These are phyloP conservation scores for Caretta caretta DNA, from an alignment of 2,113 vertebrate genomes.

Conservation along the genomic window DNA sequence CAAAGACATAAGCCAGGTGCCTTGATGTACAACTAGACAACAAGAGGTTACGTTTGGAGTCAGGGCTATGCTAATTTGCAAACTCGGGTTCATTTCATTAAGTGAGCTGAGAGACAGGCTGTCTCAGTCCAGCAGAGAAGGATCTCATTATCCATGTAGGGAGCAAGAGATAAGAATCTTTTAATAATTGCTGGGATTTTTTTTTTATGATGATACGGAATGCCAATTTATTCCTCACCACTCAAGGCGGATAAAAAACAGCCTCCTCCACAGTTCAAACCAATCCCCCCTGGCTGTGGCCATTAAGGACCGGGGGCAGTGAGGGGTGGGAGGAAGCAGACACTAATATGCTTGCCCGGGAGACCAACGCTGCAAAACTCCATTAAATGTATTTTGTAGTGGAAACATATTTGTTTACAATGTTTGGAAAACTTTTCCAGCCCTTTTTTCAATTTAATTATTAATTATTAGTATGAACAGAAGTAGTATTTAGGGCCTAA, in stretches of 20 bases:
- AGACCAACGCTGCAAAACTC: slow-evolving; percentile 69
- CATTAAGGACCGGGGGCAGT: slow-evolving; percentile 78
- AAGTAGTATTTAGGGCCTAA: slow-evolving; percentile 15
- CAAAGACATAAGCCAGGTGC: slow-evolving; percentile 84
- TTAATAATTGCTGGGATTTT: slow-evolving; percentile 87
- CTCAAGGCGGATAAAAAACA: slow-evolving; percentile 76
- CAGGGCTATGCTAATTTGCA: slow-evolving; percentile 85
- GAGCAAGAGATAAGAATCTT: slow-evolving; percentile 90
- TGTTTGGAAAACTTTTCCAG: slow-evolving; percentile 41
- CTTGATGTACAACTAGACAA: slow-evolving; percentile 86
- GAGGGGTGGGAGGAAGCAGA: slow-evolving; percentile 61
- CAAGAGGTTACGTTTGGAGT: slow-evolving; percentile 85
- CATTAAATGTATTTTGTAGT: slow-evolving; percentile 57
- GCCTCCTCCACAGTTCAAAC: slow-evolving; percentile 74
- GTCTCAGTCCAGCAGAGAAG: slow-evolving; percentile 89
- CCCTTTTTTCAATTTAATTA: slow-evolving; percentile 49
- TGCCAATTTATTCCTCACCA: slow-evolving; percentile 84
- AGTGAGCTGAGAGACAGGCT: slow-evolving; percentile 86
- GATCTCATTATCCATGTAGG: slow-evolving; percentile 87
- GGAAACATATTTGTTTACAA: slow-evolving; percentile 65
- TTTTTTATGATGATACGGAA: slow-evolving; percentile 85
- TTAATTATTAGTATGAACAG: slow-evolving; percentile 10
- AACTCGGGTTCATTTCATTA: slow-evolving; percentile 86
- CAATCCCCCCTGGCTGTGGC: slow-evolving; percentile 68
- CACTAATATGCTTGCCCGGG: slow-evolving; percentile 75